A percentile compares a stretch with the other conserved stretches of the same genome.
Evolutionary conservation across 2,797 vertebrate species (phyloP).

Genomic region (Myotis myotis): DNA sequence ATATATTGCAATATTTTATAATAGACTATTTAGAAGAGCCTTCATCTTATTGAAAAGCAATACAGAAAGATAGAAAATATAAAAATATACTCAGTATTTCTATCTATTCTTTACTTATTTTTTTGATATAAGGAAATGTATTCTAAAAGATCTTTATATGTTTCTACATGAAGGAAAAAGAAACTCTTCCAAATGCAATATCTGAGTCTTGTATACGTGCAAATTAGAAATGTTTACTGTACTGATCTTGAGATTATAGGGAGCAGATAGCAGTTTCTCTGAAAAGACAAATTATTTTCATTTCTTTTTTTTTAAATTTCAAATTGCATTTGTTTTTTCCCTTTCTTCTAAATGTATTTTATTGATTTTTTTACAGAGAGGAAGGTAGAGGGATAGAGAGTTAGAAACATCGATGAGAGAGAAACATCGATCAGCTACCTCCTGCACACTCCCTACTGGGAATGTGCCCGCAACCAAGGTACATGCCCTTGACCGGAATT

Average conservation of each 20-base stretch:
- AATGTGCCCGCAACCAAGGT: too few relatives aligned
- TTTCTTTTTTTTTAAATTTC: background rate
- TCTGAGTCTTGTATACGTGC: background rate
- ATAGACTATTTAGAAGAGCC: background rate
- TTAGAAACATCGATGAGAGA: too few relatives aligned
- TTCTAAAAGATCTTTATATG: constrained; percentile 11
- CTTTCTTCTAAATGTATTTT: too few relatives aligned
- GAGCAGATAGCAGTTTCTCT: constrained; percentile 8
- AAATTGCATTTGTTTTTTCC: too few relatives aligned
- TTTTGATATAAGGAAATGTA: constrained; percentile 21
- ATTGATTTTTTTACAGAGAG: too few relatives aligned
- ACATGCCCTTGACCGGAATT: too few relatives aligned
- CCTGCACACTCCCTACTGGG: too few relatives aligned
- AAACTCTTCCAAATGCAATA: background rate
- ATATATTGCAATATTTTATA: background rate
- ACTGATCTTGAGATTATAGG: background rate
- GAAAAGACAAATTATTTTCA: constrained; percentile 26
- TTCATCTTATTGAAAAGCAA: background rate
- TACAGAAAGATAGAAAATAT: background rate
- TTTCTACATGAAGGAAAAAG: background rate
- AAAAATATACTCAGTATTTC: background rate
- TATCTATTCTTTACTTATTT: background rate
- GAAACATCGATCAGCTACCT: too few relatives aligned
- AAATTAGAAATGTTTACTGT: background rate
- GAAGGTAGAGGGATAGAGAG: too few relatives aligned